These are phyloP conservation scores for Acholoe squamosa DNA, from an alignment of 2,888 invertebrate species.

Conservation along the genomic window DNA sequence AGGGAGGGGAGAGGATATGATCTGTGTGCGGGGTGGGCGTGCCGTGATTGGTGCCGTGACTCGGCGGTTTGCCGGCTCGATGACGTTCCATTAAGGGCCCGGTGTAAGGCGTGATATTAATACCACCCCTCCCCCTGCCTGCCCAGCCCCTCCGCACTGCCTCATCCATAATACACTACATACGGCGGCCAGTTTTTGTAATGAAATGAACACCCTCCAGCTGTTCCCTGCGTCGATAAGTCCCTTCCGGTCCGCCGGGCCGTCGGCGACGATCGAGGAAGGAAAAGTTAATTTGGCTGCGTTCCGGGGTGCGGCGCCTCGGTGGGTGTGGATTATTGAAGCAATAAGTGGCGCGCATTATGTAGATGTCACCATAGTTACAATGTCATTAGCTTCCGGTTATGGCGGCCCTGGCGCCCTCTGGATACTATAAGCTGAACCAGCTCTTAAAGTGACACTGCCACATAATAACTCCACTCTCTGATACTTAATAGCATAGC, in stretches of 20 bases:
- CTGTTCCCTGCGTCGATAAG: conserved; percentile 27
- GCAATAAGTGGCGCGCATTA: conserved; percentile 37
- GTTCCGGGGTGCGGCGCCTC: not conserved
- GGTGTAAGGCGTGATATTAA: conserved; percentile 44
- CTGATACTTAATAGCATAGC: conserved; percentile 3
- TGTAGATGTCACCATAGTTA: conserved; percentile 39
- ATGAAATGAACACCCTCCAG: conserved; percentile 36
- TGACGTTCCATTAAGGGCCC: not conserved
- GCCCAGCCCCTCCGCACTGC: not conserved
- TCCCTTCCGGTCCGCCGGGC: conserved; percentile 21
- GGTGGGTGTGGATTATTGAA: not conserved
- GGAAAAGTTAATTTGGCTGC: conserved; percentile 24
- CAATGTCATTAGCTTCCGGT: conserved; percentile 38
- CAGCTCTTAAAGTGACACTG: not conserved
- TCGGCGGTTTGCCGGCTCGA: not conserved
- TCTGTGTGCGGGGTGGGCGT: no score
- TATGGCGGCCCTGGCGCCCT: not conserved
- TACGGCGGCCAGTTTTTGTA: conserved; percentile 27
- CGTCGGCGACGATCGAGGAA: not conserved
- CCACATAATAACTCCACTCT: not conserved
- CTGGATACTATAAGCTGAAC: not conserved
- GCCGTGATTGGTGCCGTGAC: conserved; percentile 3
- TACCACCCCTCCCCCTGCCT: not conserved
- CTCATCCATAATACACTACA: conserved; percentile 36
- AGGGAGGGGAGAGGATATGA: no score